Evolutionary conservation across 2,797 vertebrate species (phyloP).

Genomic region (Pristis pectinata): DNA sequence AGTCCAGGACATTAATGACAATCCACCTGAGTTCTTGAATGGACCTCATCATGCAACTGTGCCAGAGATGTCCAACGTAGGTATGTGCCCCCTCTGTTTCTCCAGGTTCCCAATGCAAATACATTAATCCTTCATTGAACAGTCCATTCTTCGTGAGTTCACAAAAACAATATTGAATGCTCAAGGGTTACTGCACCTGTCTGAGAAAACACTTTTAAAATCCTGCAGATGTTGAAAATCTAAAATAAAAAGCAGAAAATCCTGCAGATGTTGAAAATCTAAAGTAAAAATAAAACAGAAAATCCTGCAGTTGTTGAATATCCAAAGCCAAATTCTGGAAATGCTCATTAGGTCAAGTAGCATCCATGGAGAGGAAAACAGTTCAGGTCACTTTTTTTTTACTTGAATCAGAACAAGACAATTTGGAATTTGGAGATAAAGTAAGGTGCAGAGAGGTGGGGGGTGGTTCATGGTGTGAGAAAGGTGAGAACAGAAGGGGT

Average conservation of each 20-base stretch:
- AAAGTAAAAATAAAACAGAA: no score
- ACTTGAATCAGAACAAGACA: not conserved
- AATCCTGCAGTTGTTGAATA: no score
- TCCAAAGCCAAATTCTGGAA: no score
- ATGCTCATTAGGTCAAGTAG: not conserved
- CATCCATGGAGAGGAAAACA: not conserved
- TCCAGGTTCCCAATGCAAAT: no score
- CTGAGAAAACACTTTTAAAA: not conserved
- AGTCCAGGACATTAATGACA: conserved; percentile 98
- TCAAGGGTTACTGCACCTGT: not conserved
- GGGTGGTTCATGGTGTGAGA: no score
- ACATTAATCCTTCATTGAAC: not conserved
- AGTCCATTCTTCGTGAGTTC: not conserved
- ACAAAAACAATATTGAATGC: not conserved
- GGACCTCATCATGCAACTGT: conserved; percentile 91
- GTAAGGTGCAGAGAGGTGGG: no score
- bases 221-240: no score
- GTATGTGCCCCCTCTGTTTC: conserved; percentile 59
- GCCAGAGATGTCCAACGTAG: conserved; percentile 95
- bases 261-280: no score
- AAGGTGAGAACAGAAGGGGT: no score
- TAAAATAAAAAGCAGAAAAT: no score
- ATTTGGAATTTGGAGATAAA: not conserved
- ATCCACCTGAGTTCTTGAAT: conserved; percentile 88
- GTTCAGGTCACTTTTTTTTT: not conserved